Base-by-base conservation (phyloP, 1,140 invertebrate genomes). In the Drosophila pectinifera region DNA sequence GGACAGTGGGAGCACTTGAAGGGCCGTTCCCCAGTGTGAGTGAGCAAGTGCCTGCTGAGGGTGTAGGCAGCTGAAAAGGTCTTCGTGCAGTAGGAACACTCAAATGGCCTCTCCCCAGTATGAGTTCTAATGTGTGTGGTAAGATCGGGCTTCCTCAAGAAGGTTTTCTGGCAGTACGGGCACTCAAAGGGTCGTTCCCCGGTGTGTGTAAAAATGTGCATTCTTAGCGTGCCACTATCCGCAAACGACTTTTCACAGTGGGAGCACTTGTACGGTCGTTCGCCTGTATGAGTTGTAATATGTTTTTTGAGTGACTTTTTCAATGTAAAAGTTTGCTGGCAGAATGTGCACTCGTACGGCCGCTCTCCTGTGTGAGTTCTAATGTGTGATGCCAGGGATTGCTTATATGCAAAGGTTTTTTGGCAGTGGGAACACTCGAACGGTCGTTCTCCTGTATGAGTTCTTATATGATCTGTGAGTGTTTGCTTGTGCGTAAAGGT, bases 1-100 rank as follows among this genome's bases (percentile, higher is more conserved):
- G 53, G n/a, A 13, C 53, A 55, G 6, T 55, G 10, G 7, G 24
- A 11, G 53, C 53, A 55, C 36, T 55, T 16, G 14, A 41, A 41
- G 0, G 53, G 38, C 6, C 38, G 38, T 13, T 55, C 53, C 4
- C 14, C 22, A 5, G 38, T 26, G 38, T 55, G 38, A 1, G 20
- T 39, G 13, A 38, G 11, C 1, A 41, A 7, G 22, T 55, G 53
- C 8, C 22, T 13, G 2, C 7, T 16, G 4, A 41, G 24, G 6
- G 13, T 28, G 10, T 28, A 28, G 28, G 28, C 28, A 2, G 28
- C 7, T 8, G 28, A 28, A 28, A 28, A 28, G 2, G 28, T 28
- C 28, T 28, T 28, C 28, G 28, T 28, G 28, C 28, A 28, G 28
- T 28, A 8, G 28, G 28, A 28, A 28, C 22, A 22, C 22, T 22